Base-by-base conservation (phyloP, 1,140 invertebrate species). In the Goniozus legneri region DNA sequence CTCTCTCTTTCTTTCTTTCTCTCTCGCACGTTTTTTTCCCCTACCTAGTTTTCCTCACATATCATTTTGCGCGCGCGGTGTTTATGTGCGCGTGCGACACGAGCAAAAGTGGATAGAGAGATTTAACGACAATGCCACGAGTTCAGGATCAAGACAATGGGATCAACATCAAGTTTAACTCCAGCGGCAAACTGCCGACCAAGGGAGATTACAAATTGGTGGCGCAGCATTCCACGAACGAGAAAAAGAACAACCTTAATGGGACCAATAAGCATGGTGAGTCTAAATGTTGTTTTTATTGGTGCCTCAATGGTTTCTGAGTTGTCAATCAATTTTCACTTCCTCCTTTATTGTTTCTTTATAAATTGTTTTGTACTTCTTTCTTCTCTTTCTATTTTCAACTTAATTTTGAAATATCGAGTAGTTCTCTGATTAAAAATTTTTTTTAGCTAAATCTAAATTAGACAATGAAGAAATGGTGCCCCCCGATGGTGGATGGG, bases 401-500 rank as follows among this genome's bases (percentile, higher is more conserved):
- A 4, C n/a, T 34, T 15, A 13, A 8, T 30, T 13, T 13, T 13
- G 6, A 6, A 13, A 6, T 13, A 4, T 8, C 13, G 7, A 12
- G n/a, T 34, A 1, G 12, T 15, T 8, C 32, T 34, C n/a, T n/a
- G n/a, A n/a, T n/a, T n/a, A n/a, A n/a, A n/a, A n/a, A 18, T 37
- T 13, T 3, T 18, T 40, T 58, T 22, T 32, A 56, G 46, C 45
- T 34, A 67, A 61, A 40, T 8, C 53, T 44, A 46, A 32, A 18
- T 47, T 39, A 13, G 14, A 21, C 2, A 65, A 77, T 22, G 76
- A 74, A 41, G 77, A 81, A 44, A 51, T 79, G 37, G 75, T 82
- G n/a, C 79, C 81, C 41, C 84, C 84, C 8, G 84, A 86, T 60
- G 84, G 84, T 32, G 80, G 81, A 19, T 92, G 88, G 87, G 89